Evolutionary conservation across 1,140 invertebrate genomes (phyloP).

Genomic region (Bursaphelenchus mucronatus): DNA sequence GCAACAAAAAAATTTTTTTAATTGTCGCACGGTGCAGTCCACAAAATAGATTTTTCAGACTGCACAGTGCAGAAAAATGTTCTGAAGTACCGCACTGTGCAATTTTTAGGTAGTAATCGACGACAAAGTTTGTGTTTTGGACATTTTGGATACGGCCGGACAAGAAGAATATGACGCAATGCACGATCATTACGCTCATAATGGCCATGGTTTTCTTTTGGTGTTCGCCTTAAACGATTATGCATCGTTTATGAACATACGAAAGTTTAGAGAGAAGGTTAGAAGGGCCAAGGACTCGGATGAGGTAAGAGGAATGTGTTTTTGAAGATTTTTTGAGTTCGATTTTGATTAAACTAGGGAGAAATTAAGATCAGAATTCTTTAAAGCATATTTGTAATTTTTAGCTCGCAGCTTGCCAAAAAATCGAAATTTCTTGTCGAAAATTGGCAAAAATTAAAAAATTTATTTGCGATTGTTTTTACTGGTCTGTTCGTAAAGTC

Average conservation of each 20-base stretch:
- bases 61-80: no score
- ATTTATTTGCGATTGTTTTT: no score
- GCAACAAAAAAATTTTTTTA: no score
- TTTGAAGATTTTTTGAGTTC: no score
- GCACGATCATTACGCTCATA: conserved; percentile 19
- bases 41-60: no score
- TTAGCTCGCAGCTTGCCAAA: conserved; percentile 61
- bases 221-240: conserved; percentile 91
- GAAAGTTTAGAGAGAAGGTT: conserved; percentile 88
- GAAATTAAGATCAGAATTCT: no score
- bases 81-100: no score
- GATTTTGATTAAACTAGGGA: no score
- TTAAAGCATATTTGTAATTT: not conserved
- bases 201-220: conserved; percentile 19
- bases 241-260: conserved; percentile 94
- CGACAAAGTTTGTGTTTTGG: conserved; percentile 18
- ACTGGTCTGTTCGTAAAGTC: no score
- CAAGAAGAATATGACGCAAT: conserved; percentile 23
- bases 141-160: conserved; percentile 23
- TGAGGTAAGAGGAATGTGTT: conserved; percentile 89
- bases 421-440: not conserved
- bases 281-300: conserved; percentile 97
- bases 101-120: conserved; percentile 11
- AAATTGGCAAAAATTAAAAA: no score
- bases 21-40: no score